Percentiles rank a stretch among this genome's conserved stretches.
Evolutionary conservation across 2,113 vertebrate species (phyloP).

Genomic region (Protobothrops mucrosquamatus): DNA sequence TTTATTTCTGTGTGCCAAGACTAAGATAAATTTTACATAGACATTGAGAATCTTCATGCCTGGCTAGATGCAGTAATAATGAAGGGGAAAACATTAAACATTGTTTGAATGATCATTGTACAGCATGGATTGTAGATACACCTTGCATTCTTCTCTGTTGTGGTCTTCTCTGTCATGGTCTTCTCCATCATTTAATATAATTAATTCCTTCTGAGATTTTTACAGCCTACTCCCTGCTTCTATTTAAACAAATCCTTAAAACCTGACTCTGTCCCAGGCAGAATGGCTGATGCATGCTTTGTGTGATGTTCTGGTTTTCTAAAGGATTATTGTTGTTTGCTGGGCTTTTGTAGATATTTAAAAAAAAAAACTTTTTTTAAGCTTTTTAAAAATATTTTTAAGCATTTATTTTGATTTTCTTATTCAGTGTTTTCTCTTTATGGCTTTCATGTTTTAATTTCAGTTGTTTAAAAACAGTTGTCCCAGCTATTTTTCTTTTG

Average conservation of each 20-base stretch:
- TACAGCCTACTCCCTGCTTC: neutral
- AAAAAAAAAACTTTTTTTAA: neutral
- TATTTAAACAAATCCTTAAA: neutral
- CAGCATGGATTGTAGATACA: neutral
- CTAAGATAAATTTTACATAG: neutral
- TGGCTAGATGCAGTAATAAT: neutral
- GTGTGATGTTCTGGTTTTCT: neutral
- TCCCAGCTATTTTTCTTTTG: neutral
- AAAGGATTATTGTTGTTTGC: neutral
- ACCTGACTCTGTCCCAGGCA: neutral
- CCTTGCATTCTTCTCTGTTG: neutral
- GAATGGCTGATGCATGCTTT: neutral
- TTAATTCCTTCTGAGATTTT: neutral
- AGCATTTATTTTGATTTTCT: neutral
- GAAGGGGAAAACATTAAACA: neutral
- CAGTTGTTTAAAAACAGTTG: neutral
- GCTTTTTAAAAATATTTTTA: neutral
- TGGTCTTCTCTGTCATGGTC: neutral
- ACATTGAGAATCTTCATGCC: neutral
- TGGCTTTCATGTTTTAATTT: neutral
- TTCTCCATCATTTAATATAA: neutral
- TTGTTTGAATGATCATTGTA: neutral
- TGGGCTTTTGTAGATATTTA: neutral
- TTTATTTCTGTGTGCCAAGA: neutral
- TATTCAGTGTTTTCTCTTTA: neutral